Base-by-base conservation (phyloP, 2,888 invertebrate species). In the Habrosyne pyritoides region DNA sequence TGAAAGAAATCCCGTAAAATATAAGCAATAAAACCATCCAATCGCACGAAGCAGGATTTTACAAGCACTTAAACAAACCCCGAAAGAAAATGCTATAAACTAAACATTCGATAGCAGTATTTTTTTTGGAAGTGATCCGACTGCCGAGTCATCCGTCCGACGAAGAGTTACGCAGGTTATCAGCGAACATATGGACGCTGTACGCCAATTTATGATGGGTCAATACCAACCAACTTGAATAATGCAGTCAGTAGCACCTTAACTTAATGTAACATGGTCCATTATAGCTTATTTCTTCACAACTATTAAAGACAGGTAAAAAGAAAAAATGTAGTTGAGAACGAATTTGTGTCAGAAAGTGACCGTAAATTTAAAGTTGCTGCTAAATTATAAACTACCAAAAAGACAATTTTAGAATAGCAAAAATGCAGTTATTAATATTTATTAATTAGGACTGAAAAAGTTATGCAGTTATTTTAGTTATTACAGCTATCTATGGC, bases 81-180 rank as follows among this genome's bases (percentile, higher is more conserved):
- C 52, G 30, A 53, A 53, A 59, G 53, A 60, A 52, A 60, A 60
- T 55, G 53, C 62, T 54, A 66, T 61, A 65, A 65, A 68, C 68
- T 58, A 62, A 60, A 53, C 60, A 49, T 33, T 50, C 52, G 18
- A 51, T 52, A 53, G 62, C 59, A 47, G 71, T 74, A 76, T 73
- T 75, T 77, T n/a, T 42, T 42, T 73, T 69, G 64, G 56, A 65
- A 63, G 67, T 67, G 72, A 71, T 61, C 24, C 64, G 64, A 59
- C 54, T 60, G 66, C 71, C 64, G 57, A 60, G 66, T 71, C 76
- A 79, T 82, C 58, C 79, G 71, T 77, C 71, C 63, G 54, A 58
- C 53, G 62, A 72, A 83, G 83, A 84, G 83, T 83, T 79, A 84
- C 77, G 73, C 55, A 69, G 80, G 85, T 78, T 79, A 83, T 82